These are phyloP conservation scores for Bilobella aurantiaca DNA, from an alignment of 1,140 invertebrate species.

Conservation along the genomic window DNA sequence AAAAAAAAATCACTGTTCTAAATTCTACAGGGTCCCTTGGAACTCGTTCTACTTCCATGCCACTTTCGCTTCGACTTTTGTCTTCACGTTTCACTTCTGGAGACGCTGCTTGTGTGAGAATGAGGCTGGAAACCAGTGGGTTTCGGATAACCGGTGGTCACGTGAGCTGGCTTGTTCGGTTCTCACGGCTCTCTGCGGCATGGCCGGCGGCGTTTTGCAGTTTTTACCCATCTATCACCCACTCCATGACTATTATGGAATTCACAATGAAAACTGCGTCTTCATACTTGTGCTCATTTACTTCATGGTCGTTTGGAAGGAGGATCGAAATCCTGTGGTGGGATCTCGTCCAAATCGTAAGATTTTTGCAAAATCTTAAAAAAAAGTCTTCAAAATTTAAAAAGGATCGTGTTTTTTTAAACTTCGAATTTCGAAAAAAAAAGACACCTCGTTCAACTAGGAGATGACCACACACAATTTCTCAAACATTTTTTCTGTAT, in stretches of 20 bases:
- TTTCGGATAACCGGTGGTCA: conserved; percentile 45
- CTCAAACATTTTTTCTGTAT: no score
- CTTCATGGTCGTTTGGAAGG: conserved; percentile 48
- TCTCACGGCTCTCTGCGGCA: conserved; percentile 51
- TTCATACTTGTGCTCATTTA: conserved; percentile 48
- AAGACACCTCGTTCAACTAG: no score
- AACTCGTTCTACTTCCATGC: conserved; percentile 74
- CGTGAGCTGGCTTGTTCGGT: conserved; percentile 49
- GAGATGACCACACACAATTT: no score
- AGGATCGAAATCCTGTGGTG: conserved; percentile 40
- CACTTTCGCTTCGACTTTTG: conserved; percentile 60
- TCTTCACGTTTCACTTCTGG: conserved; percentile 53
- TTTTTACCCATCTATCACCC: conserved; percentile 64
- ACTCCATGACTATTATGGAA: conserved; percentile 53
- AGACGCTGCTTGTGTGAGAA: conserved; percentile 45
- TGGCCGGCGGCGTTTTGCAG: conserved; percentile 57
- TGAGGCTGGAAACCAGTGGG: conserved; percentile 45
- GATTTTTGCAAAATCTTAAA: neutral
- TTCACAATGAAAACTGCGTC: conserved; percentile 61
- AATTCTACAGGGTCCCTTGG: conserved; percentile 49
- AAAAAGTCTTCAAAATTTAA: no score
- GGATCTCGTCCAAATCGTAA: conserved; percentile 27
- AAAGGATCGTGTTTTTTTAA: no score
- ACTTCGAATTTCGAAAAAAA: no score
- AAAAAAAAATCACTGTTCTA: neutral